Evolutionary conservation across 2,113 vertebrate species (phyloP), one percentile per base, ranked within the genome.

Genomic region (Microtus richardsoni): DNA sequence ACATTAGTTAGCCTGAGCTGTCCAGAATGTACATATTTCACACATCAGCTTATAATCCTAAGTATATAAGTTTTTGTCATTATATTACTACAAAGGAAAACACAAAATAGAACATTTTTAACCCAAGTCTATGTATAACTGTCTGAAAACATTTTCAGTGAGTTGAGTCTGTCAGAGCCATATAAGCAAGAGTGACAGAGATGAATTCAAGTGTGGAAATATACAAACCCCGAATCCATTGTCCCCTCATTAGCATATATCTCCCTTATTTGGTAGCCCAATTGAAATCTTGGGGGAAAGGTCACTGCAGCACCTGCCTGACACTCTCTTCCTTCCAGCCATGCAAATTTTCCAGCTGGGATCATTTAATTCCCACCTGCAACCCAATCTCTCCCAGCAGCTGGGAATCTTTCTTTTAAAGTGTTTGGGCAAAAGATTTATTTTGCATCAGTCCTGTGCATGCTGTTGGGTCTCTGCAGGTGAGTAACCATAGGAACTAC

Each of bases 321-420:
- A 44, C 33, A 66, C 13, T 73, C 17, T 93, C 52, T 78, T 89
- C 41, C 60, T n/a, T 78, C 14, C 89, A 95, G 36, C 36, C 6
- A 10, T 89, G 66, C 68, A 91, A 89, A 74, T 70, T 96, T 44
- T 49, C 70, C 74, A 92, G 84, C 68, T 83, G 68, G 39, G 36
- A 77, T 71, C 73, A 78, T 2, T 89, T 66, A 94, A 73, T 89
- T 83, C 66, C 58, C 33, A 91, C 87, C 88, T 78, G 88, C 66
- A 78, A 66, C n/a, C n/a, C 90, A 70, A 17, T 70, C 44, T 24
- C 44, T 87, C 71, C 62, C 47, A 96, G 58, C 58, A 93, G 58
- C 52, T 87, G 9, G 17, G 33, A 91, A 47, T 7, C 19, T 88
- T 68, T 88, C 41, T 66, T 89, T 33, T 22, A 44, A 91, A 90